Evolutionary conservation across 2,113 vertebrate genomes (phyloP).

Genomic region (Stictonetta naevosa): DNA sequence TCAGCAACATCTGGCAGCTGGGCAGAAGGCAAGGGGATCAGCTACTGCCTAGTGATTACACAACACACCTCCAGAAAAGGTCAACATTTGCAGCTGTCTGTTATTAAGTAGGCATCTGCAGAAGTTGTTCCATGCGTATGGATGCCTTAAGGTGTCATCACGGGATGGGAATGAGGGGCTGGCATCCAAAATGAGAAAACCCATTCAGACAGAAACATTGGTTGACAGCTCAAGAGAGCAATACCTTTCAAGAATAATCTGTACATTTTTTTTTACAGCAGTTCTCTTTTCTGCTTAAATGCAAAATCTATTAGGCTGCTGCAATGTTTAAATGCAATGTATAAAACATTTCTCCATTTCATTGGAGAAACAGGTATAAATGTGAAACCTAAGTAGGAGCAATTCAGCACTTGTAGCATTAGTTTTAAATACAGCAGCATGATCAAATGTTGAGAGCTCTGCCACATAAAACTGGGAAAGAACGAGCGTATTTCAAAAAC

Average conservation of each 20-base stretch:
- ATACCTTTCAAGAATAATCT: neutral
- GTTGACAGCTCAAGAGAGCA: neutral
- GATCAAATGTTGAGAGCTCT: neutral
- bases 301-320: neutral
- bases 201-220: neutral
- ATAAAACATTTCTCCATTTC: neutral
- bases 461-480: neutral
- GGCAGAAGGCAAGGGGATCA: constrained; percentile 53
- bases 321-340: neutral
- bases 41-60: constrained; percentile 46
- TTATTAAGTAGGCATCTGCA: constrained; percentile 61
- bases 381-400: neutral
- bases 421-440: neutral
- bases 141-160: constrained; percentile 63
- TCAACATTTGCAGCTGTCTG: constrained; percentile 66
- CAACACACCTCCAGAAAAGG: constrained; percentile 50
- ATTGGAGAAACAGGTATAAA: neutral
- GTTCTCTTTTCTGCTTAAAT: neutral
- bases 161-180: neutral
- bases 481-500: neutral
- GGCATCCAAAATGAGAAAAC: constrained; percentile 43
- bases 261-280: neutral
- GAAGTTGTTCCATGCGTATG: constrained; percentile 42
- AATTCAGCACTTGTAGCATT: neutral
- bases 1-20: constrained; percentile 24